These are phyloP conservation scores for Penelope pileata DNA, from an alignment of 2,113 vertebrate genomes.

Conservation along the genomic window DNA sequence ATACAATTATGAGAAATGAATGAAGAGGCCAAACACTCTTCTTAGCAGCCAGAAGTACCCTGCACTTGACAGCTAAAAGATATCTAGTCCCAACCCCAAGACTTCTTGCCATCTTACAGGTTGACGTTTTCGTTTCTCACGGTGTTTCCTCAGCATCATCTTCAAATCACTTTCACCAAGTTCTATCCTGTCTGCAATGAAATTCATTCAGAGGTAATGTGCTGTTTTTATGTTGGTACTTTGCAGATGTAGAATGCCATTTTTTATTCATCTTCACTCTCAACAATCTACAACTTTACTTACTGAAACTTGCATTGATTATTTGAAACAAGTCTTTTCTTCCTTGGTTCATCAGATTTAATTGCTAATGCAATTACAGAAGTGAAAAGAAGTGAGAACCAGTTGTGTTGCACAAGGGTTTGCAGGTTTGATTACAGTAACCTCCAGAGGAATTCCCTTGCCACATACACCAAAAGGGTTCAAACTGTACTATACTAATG, in stretches of 20 bases:
- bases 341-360: not conserved
- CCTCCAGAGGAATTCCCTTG: not conserved
- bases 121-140: constrained; percentile 92
- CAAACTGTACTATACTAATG: not conserved
- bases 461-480: not conserved
- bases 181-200: constrained; percentile 86
- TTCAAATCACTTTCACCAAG: constrained; percentile 89
- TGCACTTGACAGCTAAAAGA: not conserved
- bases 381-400: not conserved
- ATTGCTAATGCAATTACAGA: not conserved
- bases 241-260: not conserved
- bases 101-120: constrained; percentile 80
- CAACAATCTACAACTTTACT: not conserved
- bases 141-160: constrained; percentile 90
- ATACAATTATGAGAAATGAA: not conserved
- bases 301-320: not conserved
- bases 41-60: not conserved
- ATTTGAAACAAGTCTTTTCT: not conserved
- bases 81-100: not conserved
- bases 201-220: not conserved
- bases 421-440: not conserved
- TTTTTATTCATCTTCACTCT: not conserved
- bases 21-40: not conserved
- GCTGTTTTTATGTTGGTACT: not conserved
- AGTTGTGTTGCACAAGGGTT: not conserved